phyloP scores from a whole-genome alignment of 2,888 invertebrate species.

The Eudiplozoon nipponicum region DNA sequence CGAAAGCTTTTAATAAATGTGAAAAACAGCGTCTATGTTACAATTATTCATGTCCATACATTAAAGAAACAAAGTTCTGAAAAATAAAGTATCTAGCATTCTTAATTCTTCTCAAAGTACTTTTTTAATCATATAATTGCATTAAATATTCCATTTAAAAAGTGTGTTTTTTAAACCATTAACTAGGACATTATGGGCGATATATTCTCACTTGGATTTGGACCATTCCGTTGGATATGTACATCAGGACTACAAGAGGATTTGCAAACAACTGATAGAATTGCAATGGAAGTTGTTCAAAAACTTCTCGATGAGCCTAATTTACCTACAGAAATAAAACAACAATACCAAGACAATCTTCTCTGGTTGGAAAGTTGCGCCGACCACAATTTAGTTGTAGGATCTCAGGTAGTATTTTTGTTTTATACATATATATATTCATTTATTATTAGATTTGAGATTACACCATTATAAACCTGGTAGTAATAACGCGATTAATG shows the following conservation, averaged over 20 bases:
- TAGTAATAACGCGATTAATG: no score
- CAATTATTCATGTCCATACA: no score
- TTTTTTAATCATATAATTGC: no score
- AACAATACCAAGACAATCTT: slow-evolving; percentile 34
- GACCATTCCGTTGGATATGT: slow-evolving; percentile 37
- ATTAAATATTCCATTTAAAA: no score
- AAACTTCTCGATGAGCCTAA: slow-evolving; percentile 23
- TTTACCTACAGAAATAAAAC: slow-evolving; percentile 27
- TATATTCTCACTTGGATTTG: slow-evolving; percentile 36
- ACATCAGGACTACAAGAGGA: slow-evolving; percentile 31
- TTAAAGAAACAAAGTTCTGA: no score
- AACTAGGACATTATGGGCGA: slow-evolving; percentile 33
- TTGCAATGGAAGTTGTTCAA: slow-evolving; percentile 30
- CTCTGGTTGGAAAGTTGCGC: slow-evolving; percentile 33
- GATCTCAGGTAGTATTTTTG: slow-evolving; percentile 25
- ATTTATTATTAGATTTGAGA: neutral
- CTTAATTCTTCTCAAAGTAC: no score
- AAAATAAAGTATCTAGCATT: no score
- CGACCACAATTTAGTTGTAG: slow-evolving; percentile 32
- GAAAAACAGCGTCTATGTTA: no score
- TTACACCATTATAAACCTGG: no score
- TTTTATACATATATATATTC: neutral
- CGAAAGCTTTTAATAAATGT: no score
- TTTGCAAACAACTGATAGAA: slow-evolving; percentile 31
- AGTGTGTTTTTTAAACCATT: no score